Conservation (phyloP, 1,140 invertebrate genomes). For the Intoshia linei region DNA sequence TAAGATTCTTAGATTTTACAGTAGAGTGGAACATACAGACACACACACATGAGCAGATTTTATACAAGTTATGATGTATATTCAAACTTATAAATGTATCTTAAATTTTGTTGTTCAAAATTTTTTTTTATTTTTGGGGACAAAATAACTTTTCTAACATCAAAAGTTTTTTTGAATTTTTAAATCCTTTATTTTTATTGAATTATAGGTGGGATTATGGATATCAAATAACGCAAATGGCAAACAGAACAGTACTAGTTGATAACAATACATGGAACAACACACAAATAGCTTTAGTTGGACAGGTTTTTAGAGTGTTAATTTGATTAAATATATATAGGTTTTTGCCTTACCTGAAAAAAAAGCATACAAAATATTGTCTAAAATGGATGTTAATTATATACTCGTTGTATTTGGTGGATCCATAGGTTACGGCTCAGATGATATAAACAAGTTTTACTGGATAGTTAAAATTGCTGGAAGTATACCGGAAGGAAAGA, state of each 20-base stretch:
- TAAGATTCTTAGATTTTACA: too few species aligned
- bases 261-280: constrained; percentile 99
- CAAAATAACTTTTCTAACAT: constrained; percentile 28
- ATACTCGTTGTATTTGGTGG: constrained; percentile 90
- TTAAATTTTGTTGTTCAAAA: not conserved
- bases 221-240: constrained; percentile 95
- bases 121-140: too few species aligned
- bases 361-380: constrained; percentile 80
- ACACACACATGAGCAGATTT: too few species aligned
- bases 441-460: constrained; percentile 90
- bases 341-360: constrained; percentile 85
- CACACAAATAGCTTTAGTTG: constrained; percentile 75
- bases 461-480: constrained; percentile 97
- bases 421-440: constrained; percentile 79
- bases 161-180: too few species aligned
- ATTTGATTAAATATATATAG: constrained; percentile 9
- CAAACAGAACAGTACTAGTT: constrained; percentile 80
- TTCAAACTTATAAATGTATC: not conserved
- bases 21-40: too few species aligned
- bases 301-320: constrained; percentile 28
- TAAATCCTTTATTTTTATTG: too few species aligned
- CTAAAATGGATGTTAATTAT: constrained; percentile 77
- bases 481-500: constrained; percentile 57
- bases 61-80: too few species aligned
- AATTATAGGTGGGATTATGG: constrained; percentile 99